Evolutionary conservation across 2,113 vertebrate species (phyloP).

Genomic region (Mola mola): DNA sequence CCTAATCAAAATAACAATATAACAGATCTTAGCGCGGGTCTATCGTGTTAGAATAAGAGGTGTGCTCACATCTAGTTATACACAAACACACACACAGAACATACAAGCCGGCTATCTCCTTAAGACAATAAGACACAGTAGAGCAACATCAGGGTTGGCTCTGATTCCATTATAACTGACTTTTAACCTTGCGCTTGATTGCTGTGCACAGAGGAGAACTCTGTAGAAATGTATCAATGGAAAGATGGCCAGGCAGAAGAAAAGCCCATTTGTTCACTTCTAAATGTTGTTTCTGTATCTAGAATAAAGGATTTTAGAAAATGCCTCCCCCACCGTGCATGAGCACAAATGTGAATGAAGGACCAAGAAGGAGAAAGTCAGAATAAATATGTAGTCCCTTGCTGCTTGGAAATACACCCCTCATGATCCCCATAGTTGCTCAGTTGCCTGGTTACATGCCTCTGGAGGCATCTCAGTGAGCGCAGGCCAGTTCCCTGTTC

Average conservation of each 20-base stretch:
- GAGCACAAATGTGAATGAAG: slow-evolving; percentile 56
- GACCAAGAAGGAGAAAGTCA: slow-evolving; percentile 17
- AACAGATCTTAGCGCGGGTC: too few species aligned
- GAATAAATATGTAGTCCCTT: slow-evolving; percentile 60
- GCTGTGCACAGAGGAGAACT: slow-evolving; percentile 36
- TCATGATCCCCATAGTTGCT: slow-evolving; percentile 66
- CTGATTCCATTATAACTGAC: neutral
- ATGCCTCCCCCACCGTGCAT: slow-evolving; percentile 21
- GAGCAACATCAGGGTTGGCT: slow-evolving; percentile 33
- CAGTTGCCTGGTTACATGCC: slow-evolving; percentile 77
- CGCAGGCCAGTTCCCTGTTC: slow-evolving; percentile 59
- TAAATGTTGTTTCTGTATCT: slow-evolving; percentile 63
- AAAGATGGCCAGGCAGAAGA: slow-evolving; percentile 48
- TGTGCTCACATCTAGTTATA: neutral
- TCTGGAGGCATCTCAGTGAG: slow-evolving; percentile 69
- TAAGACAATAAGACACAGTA: too few species aligned
- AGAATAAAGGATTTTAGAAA: slow-evolving; percentile 54
- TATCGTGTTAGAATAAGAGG: too few species aligned
- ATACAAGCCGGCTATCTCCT: too few species aligned
- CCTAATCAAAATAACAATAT: too few species aligned
- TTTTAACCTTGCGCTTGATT: slow-evolving; percentile 48
- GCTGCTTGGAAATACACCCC: slow-evolving; percentile 58
- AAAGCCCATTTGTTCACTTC: slow-evolving; percentile 35
- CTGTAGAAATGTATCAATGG: slow-evolving; percentile 57
- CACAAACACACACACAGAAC: neutral